These are phyloP conservation scores for Chaitophorus viminalis DNA, from an alignment of 2,888 invertebrate genomes.

Conservation along the genomic window DNA sequence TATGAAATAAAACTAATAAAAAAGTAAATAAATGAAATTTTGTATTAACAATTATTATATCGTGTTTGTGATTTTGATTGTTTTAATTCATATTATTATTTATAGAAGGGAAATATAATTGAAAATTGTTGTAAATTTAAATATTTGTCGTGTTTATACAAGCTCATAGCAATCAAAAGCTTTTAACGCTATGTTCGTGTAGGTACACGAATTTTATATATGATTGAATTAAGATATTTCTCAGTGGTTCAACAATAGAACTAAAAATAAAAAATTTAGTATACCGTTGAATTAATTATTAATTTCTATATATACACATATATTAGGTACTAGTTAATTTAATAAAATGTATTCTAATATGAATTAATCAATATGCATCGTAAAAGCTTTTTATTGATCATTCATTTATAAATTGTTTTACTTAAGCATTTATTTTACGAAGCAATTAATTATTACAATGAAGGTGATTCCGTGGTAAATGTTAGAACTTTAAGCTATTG, in stretches of 20 bases:
- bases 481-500: background rate
- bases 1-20: background rate
- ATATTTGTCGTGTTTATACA: background rate
- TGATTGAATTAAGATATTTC: background rate
- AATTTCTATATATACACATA: too few species aligned
- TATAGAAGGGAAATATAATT: too few species aligned
- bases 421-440: background rate
- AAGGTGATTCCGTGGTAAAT: background rate
- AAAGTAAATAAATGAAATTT: background rate
- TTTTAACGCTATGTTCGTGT: background rate
- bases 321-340: background rate
- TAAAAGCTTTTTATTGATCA: background rate
- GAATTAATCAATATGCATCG: background rate
- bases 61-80: background rate
- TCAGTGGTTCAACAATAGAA: background rate
- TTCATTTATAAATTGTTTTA: background rate
- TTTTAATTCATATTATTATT: background rate
- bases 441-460: background rate
- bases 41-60: background rate
- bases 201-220: background rate
- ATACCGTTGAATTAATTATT: background rate
- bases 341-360: background rate
- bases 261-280: background rate
- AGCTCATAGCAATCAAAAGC: background rate
- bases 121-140: background rate